Base-by-base conservation (phyloP, 2,113 vertebrate genomes). In the Alouatta palliata region DNA sequence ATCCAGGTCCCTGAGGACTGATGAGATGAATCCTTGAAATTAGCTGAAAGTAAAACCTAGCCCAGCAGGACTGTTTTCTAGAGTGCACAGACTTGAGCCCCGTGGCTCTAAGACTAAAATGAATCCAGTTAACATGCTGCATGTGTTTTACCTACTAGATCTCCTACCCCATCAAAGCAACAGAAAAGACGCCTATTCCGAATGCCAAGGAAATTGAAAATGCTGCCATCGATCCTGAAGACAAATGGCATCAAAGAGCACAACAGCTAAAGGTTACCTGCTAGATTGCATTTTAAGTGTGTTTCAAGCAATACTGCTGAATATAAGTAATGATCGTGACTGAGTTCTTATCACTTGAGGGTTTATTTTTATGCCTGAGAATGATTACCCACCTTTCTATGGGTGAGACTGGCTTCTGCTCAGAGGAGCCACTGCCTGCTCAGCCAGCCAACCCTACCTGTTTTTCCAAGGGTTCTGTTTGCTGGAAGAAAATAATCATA, bases 181-280 rank as follows among this genome's bases (percentile, higher is more conserved):
- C 27, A 49, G 80, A 92, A 68, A 92, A 98, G 54, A 97, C 54
- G 3, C 47, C 87, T 6, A 19, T 54, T 92, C 87, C 97, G 87
- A 80, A 87, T 16, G 61, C 85, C 93, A 93, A 76, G 10, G 91
- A 94, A 47, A 93, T 56, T 81, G 98, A 97, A 87, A 77, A 97
- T 68, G 94, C 90, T 54, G 68, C 91, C 89, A 77, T 87, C 20
- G 91, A 98, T 58, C 97, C 97, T 23, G 98, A 99, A 97, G 86
- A 97, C 25, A 98, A 97, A 91, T 98, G 98, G 98, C 94, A 90
- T 88, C 98, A 98, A 93, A 98, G 98, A 96, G 97, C 97, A 93
- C 98, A 98, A n/a, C 98, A 98, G 95, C 97, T 99, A 94, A 98
- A 98, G 98, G 99, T 99, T 97, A 96, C 40, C 79, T 61, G 86